phyloP scores from a whole-genome alignment of 2,888 invertebrate species.

The Drosophila anomalipes region DNA sequence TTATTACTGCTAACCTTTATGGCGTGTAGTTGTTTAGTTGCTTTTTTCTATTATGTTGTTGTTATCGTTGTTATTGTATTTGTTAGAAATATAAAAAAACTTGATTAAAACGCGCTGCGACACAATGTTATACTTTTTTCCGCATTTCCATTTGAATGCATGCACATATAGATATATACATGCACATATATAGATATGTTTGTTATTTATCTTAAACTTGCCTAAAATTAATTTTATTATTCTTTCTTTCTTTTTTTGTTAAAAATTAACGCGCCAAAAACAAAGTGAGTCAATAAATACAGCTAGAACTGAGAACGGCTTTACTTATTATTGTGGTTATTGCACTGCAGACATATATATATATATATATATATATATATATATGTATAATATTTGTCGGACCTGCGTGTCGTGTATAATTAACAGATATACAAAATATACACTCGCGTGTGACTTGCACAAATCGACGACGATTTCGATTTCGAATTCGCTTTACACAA shows the following conservation, averaged over 20 bases:
- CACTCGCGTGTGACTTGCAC: constrained; percentile 61
- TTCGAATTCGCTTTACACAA: not conserved
- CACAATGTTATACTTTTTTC: constrained; percentile 26
- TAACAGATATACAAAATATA: constrained; percentile 35
- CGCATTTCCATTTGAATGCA: constrained; percentile 23
- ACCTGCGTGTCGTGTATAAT: constrained; percentile 50
- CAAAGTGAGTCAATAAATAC: constrained; percentile 11
- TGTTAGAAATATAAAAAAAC: constrained; percentile 16
- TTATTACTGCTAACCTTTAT: constrained; percentile 59
- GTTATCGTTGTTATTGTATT: constrained; percentile 19
- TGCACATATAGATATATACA: constrained; percentile 6
- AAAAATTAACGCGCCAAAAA: constrained; percentile 10
- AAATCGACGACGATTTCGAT: constrained; percentile 30
- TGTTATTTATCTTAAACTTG: not conserved
- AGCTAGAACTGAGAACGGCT: constrained; percentile 16
- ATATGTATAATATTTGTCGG: constrained; percentile 1
- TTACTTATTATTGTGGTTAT: constrained; percentile 15
- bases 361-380: constrained; percentile 5
- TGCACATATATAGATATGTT: not conserved
- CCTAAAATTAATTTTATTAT: constrained; percentile 2
- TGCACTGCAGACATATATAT: constrained; percentile 21
- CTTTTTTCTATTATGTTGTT: constrained; percentile 2
- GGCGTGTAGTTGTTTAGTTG: constrained; percentile 25
- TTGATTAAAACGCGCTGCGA: constrained; percentile 43
- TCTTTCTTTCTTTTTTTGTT: not conserved